Conservation (phyloP, 1,140 invertebrate species). For the Pogonomyrmex californicus region DNA sequence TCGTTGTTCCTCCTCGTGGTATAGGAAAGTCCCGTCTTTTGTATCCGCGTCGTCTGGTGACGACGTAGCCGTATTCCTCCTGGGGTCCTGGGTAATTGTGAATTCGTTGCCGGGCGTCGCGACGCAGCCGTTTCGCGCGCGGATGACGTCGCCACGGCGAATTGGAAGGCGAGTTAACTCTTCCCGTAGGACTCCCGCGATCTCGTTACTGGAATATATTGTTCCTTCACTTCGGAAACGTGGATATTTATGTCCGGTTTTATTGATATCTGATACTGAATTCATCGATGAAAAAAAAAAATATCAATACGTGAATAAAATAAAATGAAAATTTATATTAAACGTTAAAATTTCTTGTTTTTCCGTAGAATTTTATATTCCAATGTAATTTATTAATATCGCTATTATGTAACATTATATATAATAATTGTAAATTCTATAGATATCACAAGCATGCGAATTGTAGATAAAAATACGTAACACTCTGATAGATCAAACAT, state of each 20-base stretch:
- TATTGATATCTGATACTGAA: neutral
- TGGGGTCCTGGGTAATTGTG: conserved; percentile 53
- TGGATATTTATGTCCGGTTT: neutral
- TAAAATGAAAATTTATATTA: neutral
- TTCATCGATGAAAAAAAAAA: neutral
- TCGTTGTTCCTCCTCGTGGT: conserved; percentile 37
- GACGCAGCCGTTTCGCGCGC: conserved; percentile 54
- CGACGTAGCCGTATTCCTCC: conserved; percentile 62
- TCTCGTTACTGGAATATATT: conserved; percentile 35
- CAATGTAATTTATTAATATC: neutral
- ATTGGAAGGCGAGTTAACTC: conserved; percentile 53
- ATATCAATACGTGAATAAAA: neutral
- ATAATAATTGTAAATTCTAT: neutral
- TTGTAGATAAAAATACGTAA: conserved; percentile 11
- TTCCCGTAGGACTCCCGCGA: conserved; percentile 19
- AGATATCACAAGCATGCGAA: neutral
- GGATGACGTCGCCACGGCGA: conserved; percentile 43
- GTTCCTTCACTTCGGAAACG: conserved; percentile 15
- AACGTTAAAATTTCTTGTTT: neutral
- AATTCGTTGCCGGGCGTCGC: conserved; percentile 57
- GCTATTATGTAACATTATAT: neutral
- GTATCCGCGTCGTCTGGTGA: conserved; percentile 55
- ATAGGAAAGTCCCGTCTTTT: conserved; percentile 54
- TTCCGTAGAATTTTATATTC: neutral
- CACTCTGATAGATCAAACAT: neutral